A percentile compares a stretch with the other conserved stretches of the same genome.
Conservation (phyloP, 2,888 invertebrate genomes). For the Cantharis nigra region DNA sequence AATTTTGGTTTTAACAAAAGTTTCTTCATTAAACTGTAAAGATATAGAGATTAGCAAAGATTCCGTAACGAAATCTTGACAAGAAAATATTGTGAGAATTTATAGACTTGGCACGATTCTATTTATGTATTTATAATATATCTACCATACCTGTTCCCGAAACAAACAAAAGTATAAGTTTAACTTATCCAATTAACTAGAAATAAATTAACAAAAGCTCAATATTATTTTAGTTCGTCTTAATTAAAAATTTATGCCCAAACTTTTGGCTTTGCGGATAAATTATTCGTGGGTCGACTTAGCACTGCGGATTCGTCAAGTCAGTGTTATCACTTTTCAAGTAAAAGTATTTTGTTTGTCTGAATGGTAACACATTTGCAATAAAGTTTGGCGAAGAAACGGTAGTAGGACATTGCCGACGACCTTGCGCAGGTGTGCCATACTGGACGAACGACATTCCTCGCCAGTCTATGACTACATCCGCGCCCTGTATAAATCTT, state of each 20-base stretch:
- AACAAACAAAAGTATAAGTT: background rate
- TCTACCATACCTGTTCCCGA: background rate
- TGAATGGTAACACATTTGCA: constrained; percentile 18
- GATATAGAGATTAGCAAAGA: constrained; percentile 10
- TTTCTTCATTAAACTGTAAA: constrained; percentile 12
- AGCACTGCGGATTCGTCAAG: background rate
- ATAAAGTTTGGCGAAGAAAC: constrained; percentile 25
- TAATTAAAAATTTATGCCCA: background rate
- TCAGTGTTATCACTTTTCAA: constrained; percentile 18
- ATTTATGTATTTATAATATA: background rate
- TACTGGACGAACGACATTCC: constrained; percentile 42
- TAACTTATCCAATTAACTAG: background rate
- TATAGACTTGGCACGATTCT: constrained; percentile 1
- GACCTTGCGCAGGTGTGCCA: constrained; percentile 44
- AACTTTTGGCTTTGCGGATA: background rate
- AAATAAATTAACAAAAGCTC: background rate
- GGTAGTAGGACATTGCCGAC: constrained; percentile 29
- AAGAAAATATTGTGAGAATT: constrained; percentile 6
- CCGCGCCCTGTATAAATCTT: constrained; percentile 56
- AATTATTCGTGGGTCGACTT: background rate
- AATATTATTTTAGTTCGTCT: background rate
- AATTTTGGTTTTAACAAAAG: constrained; percentile 21
- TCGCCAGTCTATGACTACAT: constrained; percentile 34
- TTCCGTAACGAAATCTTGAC: constrained; percentile 9
- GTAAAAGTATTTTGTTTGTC: constrained; percentile 19